Conservation (phyloP, 1,140 invertebrate genomes). For the Oncopodura yosiiana region DNA sequence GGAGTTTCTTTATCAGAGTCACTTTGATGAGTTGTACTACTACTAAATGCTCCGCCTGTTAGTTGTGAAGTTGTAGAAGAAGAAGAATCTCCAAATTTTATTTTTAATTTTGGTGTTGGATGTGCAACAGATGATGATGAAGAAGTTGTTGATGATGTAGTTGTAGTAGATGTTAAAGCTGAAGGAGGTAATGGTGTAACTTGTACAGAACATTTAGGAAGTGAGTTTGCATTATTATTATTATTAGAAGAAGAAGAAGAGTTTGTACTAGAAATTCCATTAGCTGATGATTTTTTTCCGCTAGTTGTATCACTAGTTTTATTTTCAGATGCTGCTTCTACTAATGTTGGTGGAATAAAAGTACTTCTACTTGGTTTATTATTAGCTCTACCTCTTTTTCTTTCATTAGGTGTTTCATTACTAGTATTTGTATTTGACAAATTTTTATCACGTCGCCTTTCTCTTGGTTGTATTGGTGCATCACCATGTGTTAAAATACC, state of each 20-base stretch:
- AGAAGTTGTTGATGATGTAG: too few species aligned
- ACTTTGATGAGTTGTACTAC: conserved; percentile 21
- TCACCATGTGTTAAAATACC: too few species aligned
- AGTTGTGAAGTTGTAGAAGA: conserved; percentile 5
- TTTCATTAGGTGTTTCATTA: conserved; percentile 7
- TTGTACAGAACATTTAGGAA: too few species aligned
- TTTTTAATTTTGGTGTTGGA: conserved; percentile 64
- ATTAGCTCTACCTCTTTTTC: conserved; percentile 20
- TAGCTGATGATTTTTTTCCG: too few species aligned
- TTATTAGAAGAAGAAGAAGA: background rate
- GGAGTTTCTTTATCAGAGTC: conserved; percentile 29
- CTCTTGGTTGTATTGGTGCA: conserved; percentile 23
- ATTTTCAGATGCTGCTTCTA: conserved; percentile 11
- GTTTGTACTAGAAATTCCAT: background rate
- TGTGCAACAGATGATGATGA: conserved; percentile 25
- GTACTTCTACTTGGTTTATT: conserved; percentile 28
- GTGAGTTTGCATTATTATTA: conserved; percentile 4
- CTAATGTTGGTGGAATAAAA: conserved; percentile 34
- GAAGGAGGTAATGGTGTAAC: too few species aligned
- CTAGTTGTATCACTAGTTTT: background rate
- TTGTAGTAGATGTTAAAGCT: too few species aligned
- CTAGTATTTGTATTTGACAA: background rate
- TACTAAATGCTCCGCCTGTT: conserved; percentile 33
- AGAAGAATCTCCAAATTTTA: conserved; percentile 54
- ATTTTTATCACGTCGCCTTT: conserved; percentile 21